Evolutionary conservation across 2,113 vertebrate genomes (phyloP), one percentile per base, ranked within the genome.

Genomic region (Eretmochelys imbricata): DNA sequence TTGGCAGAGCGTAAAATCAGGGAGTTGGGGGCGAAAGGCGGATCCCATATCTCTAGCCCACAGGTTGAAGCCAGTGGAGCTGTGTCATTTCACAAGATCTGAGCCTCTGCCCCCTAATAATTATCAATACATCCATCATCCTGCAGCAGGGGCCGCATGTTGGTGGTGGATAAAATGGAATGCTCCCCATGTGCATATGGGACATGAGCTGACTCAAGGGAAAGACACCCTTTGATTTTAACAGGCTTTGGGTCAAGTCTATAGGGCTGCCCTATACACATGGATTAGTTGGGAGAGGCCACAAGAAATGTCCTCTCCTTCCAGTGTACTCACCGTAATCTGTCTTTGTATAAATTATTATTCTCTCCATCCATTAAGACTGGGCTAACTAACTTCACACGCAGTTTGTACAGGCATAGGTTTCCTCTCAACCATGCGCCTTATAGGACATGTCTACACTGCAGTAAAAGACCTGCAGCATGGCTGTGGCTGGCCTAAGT

Each of bases 381-480:
- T 48, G 75, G 72, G 38, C 10, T 48, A 48, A 57, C 82, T n/a
- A 78, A 78, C 11, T 14, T 3, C 27, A 0, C 9, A 14, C 20
- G 11, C 72, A 5, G 59, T 79, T 6, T 84, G 53, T 24, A 50
- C 35, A 25, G 35, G 4, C 25, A 0, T 0, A 4, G 38, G 57
- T 59, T 38, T 24, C 42, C n/a, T 11, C 11, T 42, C 16, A 38
- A 31, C 29, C 19, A 16, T 10, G 19, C 9, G 38, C 2, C n/a
- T 7, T 14, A 14, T 4, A 25, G 22, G 29, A 62, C 13, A 4
- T 19, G 16, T 20, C n/a, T 69, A 8, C 35, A 3, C 62, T 72
- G 35, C 9, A 72, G 5, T 72, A 10, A 38, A 72, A 72, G n/a
- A 22, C n/a, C 4, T 2, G 19, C 19, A n/a, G 35, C n/a, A 19